Base-by-base conservation (phyloP, 2,113 vertebrate species). In the Perca fluviatilis region DNA sequence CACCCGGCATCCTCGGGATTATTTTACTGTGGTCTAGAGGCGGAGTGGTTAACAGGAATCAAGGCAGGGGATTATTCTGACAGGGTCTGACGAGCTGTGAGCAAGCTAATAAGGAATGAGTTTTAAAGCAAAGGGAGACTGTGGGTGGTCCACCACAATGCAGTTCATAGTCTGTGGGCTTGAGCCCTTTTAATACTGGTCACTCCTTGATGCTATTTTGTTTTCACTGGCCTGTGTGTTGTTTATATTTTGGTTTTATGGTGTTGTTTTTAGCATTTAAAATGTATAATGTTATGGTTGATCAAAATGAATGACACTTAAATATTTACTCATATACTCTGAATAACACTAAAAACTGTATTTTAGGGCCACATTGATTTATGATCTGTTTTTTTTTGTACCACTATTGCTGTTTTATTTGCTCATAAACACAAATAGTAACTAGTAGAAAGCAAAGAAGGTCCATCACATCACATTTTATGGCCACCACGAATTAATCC, bases 131-230 rank as follows among this genome's bases (percentile, higher is more conserved):
- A 63, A 49, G 25, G 70, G 54, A 10, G 21, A 30, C 50, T 63
- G 64, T 88, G 84, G 80, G 89, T 85, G 91, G 89, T 86, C 86
- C 50, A 7, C 51, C 50, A 47, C 74, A 63, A 30, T 51, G 21
- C 62, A 46, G 19, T 9, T 13, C 33, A 68, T 25, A 79, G 69
- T 50, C 67, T 21, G 74, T 46, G 64, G 60, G 49, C 68, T 73
- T 65, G 3, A 58, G 68, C 23, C 53, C 27, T 46, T 88, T 71
- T 67, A 78, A 56, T 36, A 19, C 47, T 14, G 23, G 12, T 77
- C 68, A 53, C 25, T 62, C 33, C 21, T 49, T 64, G 5, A 70
- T 50, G 25, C 33, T 76, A n/a, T 77, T 77, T 81, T 65, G 62
- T 78, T 74, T 82, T 67, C 19, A 66, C 3, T 62, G 64, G 64